Evolutionary conservation across 2,888 invertebrate genomes (phyloP).

Genomic region (Apomyelois bistriatella): DNA sequence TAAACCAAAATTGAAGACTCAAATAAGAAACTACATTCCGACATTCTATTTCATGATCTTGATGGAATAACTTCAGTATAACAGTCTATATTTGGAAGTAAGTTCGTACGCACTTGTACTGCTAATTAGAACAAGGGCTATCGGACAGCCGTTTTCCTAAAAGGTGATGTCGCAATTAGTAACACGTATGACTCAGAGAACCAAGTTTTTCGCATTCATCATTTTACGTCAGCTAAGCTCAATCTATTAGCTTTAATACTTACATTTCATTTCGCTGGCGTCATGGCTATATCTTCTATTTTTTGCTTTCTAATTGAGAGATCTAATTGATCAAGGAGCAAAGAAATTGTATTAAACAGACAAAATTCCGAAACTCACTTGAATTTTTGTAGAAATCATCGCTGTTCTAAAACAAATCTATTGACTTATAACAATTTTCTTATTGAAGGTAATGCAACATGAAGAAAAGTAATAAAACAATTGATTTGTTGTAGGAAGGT

Average conservation of each 20-base stretch:
- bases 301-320: not conserved
- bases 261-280: not conserved
- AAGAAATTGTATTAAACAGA: too few relatives aligned
- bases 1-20: too few relatives aligned
- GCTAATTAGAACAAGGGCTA: slow-evolving; percentile 10
- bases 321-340: too few relatives aligned
- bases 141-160: not conserved
- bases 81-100: not conserved
- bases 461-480: too few relatives aligned
- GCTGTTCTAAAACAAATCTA: too few relatives aligned
- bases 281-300: not conserved
- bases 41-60: too few relatives aligned
- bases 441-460: too few relatives aligned
- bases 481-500: too few relatives aligned
- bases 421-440: too few relatives aligned
- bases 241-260: not conserved
- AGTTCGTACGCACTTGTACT: not conserved
- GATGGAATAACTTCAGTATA: not conserved
- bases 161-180: slow-evolving; percentile 18
- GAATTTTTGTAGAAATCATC: too few relatives aligned
- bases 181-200: slow-evolving; percentile 10
- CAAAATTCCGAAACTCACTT: too few relatives aligned
- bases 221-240: not conserved
- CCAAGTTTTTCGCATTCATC: not conserved
- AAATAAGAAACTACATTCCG: too few relatives aligned